Percentiles rank a stretch among this genome's conserved stretches.
phyloP scores from a whole-genome alignment of 1,140 invertebrate species.

The Acromyrmex charruanus region DNA sequence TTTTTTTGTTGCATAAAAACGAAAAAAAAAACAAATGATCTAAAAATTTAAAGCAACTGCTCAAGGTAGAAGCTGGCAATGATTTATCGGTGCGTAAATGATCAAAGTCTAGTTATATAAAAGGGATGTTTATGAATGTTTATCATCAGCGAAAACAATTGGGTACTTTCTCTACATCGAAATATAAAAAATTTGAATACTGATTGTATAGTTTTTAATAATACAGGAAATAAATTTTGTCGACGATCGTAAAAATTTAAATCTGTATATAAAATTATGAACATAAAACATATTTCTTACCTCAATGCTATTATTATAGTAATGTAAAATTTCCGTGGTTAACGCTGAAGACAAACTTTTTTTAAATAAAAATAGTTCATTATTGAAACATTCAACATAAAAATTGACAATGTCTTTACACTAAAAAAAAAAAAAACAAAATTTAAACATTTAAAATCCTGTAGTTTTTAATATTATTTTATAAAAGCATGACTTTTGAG shows the following conservation, averaged over 20 bases:
- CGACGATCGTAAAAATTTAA: slow-evolving; percentile 12
- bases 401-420: background rate
- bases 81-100: background rate
- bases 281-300: background rate
- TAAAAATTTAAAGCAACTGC: background rate
- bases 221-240: slow-evolving; percentile 31
- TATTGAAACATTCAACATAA: slow-evolving; percentile 6
- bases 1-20: background rate
- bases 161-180: slow-evolving; percentile 75
- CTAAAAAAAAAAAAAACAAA: background rate
- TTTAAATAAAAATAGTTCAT: background rate
- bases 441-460: background rate
- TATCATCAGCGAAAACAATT: slow-evolving; percentile 25
- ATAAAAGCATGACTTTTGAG: background rate
- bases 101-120: slow-evolving; percentile 11
- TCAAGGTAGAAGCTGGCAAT: slow-evolving; percentile 8
- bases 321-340: background rate
- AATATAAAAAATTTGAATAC: slow-evolving; percentile 69
- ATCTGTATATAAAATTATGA: slow-evolving; percentile 5
- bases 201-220: slow-evolving; percentile 51
- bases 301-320: background rate
- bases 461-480: background rate
- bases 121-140: slow-evolving; percentile 23
- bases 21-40: background rate
- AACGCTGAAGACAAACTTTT: background rate